phyloP scores from a whole-genome alignment of 1,140 invertebrate genomes.

The Pygmarrhopalites habei region DNA sequence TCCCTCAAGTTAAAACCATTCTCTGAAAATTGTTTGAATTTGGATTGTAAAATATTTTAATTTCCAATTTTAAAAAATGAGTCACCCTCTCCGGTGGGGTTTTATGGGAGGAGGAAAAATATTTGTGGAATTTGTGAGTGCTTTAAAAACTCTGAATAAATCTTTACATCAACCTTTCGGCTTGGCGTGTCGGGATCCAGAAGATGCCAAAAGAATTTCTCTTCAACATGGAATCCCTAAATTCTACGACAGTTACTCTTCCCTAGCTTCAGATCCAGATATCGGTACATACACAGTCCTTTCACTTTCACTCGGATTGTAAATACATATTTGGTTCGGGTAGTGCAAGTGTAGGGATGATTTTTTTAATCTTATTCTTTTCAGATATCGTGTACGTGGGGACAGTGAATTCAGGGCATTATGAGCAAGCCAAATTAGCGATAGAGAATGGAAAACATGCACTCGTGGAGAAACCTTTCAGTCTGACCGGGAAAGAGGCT shows the following conservation, averaged over 20 bases:
- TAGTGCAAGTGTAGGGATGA: too few species aligned
- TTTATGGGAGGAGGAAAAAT: slow-evolving; percentile 46
- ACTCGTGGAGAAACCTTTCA: slow-evolving; percentile 76
- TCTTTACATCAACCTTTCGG: slow-evolving; percentile 62
- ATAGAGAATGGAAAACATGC: slow-evolving; percentile 69
- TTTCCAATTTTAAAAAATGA: background rate
- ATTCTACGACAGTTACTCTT: slow-evolving; percentile 65
- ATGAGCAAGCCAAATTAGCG: slow-evolving; percentile 57
- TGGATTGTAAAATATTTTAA: too few species aligned
- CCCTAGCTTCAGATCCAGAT: slow-evolving; percentile 62
- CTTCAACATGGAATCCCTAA: slow-evolving; percentile 58
- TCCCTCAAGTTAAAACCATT: too few species aligned
- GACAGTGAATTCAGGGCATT: slow-evolving; percentile 61
- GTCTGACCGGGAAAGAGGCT: slow-evolving; percentile 60
- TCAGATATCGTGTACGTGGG: slow-evolving; percentile 73
- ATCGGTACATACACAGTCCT: slow-evolving; percentile 50
- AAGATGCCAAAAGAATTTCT: slow-evolving; percentile 65
- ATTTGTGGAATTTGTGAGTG: slow-evolving; percentile 68
- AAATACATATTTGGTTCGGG: too few species aligned
- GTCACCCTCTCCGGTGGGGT: slow-evolving; percentile 24
- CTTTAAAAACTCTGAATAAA: slow-evolving; percentile 55
- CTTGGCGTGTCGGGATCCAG: slow-evolving; percentile 62
- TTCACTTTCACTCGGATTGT: too few species aligned
- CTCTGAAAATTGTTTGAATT: too few species aligned
- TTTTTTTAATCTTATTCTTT: too few species aligned